Evolutionary conservation across 30 jellyfish, hydroid and myxozoan species (phyloP), one percentile per base, ranked within the genome.

Genomic region (Morbakka virulenta): DNA sequence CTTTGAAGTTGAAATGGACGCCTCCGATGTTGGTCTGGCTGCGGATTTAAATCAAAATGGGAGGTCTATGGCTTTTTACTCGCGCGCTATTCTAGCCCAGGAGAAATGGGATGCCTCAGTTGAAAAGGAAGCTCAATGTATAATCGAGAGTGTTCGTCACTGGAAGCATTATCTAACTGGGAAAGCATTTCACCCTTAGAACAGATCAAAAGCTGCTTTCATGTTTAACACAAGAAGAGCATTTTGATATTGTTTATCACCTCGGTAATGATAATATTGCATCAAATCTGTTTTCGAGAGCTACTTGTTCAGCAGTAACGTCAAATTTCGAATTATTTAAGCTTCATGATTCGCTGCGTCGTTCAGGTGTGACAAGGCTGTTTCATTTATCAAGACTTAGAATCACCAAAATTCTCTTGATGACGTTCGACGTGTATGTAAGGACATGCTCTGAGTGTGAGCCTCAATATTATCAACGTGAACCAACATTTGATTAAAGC

Each of bases 111-210:
- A 76, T 35, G 36, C 74, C 2, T 21, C n/a, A n/a, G n/a, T n/a
- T n/a, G 89, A 78, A 35, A 66, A 68, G 52, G 93, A 82, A 62
- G 94, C 90, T 33, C 35, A 35, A 9, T 73, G 75, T 23, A 50
- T 83, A 25, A 64, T 63, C 31, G 92, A 83, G 50, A 36, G 93
- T 41, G 77, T 83, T 63, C 81, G 95, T 32, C 64, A 83, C 29
- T 83, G 95, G 95, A 36, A 52, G 21, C 94, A 83, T 77, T 76
- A 74, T 13, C 80, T 83, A 62, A 41, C 76, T 53, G 50, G 94
- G 35, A 36, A 63, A 17, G 62, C 72, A 41, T 83, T 83, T n/a
- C 65, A 64, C 30, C 50, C 61, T 83, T 9, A 76, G 75, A 20
- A 83, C 86, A 20, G 95, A 83, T 51, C 88, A 83, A 65, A 25